Conservation (phyloP, 64 coral and sea anemone genomes). For the Montipora sp. region DNA sequence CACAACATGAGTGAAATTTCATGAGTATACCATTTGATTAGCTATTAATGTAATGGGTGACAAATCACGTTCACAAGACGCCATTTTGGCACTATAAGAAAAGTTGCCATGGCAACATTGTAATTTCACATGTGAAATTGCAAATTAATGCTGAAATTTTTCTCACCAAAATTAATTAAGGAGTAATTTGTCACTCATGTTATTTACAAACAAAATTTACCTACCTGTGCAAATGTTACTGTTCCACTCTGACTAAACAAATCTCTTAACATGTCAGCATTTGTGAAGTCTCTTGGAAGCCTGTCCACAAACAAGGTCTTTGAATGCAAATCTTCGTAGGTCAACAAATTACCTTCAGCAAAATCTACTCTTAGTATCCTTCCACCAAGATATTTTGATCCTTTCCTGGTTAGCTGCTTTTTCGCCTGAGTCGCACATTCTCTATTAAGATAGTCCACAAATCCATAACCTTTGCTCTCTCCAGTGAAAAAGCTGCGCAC, state of each 20-base stretch:
- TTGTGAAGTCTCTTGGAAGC: constrained; percentile 83
- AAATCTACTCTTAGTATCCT: constrained; percentile 89
- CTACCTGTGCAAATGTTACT: constrained; percentile 93
- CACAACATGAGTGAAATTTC: no score
- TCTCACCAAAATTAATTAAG: no score
- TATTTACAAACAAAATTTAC: background rate
- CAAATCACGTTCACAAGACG: no score
- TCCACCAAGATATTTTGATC: constrained; percentile 88
- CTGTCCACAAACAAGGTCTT: constrained; percentile 93
- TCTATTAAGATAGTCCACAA: constrained; percentile 91
- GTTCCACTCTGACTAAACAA: constrained; percentile 86
- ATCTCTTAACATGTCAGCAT: constrained; percentile 80
- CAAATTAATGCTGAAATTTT: no score
- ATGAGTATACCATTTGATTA: no score
- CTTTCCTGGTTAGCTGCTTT: constrained; percentile 83
- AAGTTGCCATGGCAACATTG: no score
- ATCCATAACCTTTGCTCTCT: constrained; percentile 98
- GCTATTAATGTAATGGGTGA: no score
- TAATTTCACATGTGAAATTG: no score
- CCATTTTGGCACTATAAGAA: no score
- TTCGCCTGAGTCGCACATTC: constrained; percentile 79
- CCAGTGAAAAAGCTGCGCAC: constrained; percentile 86
- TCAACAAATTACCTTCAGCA: constrained; percentile 80
- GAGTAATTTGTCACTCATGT: no score
- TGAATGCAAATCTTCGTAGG: constrained; percentile 92